A percentile compares a stretch with the other conserved stretches of the same genome.
Conservation (phyloP, 2,113 vertebrate species). For the Phasianus colchicus region DNA sequence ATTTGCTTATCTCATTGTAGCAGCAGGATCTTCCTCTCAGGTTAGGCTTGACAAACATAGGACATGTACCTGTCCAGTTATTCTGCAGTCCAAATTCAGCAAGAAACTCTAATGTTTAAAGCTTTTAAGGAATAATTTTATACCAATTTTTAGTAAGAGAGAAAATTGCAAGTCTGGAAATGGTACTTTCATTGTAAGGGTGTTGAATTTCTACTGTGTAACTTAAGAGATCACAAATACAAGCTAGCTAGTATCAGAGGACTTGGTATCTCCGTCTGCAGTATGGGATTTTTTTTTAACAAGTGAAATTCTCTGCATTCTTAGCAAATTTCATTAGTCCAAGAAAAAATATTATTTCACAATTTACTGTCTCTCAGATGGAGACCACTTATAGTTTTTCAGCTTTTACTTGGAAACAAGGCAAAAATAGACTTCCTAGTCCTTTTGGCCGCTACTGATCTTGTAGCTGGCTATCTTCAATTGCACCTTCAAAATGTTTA, state of each 20-base stretch:
- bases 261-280: neutral
- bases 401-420: conserved; percentile 44
- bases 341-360: neutral
- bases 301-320: neutral
- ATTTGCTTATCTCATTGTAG: neutral
- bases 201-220: neutral
- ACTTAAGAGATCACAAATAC: neutral
- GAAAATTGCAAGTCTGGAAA: neutral
- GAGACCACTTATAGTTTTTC: neutral
- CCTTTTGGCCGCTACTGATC: neutral
- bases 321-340: neutral
- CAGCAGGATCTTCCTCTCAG: rapidly evolving
- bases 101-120: neutral
- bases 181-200: neutral
- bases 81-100: neutral
- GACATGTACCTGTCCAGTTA: neutral
- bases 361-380: neutral
- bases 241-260: neutral
- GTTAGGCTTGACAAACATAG: neutral
- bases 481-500: neutral
- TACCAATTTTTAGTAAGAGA: neutral
- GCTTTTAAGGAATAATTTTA: neutral
- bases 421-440: conserved; percentile 19
- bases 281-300: neutral
- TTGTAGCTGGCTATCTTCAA: neutral